These are phyloP conservation scores for Drosophila nasuta DNA, from an alignment of 1,140 invertebrate genomes.

Conservation along the genomic window DNA sequence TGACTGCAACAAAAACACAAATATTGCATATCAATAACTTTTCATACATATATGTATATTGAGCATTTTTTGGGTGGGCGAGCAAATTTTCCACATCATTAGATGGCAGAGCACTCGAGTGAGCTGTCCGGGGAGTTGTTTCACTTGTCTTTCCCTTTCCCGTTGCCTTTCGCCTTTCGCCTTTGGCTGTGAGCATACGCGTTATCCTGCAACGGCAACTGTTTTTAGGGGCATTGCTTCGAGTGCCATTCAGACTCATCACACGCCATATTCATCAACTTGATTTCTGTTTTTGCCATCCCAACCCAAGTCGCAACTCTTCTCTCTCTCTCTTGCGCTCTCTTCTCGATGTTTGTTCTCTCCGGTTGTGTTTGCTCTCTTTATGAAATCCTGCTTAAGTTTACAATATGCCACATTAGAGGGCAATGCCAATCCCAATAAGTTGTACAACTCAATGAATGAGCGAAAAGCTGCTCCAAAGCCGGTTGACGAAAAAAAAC, in stretches of 20 bases:
- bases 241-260: slow-evolving; percentile 64
- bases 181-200: slow-evolving; percentile 21
- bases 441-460: slow-evolving; percentile 59
- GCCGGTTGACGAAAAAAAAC: slow-evolving; percentile 57
- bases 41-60: slow-evolving; percentile 37
- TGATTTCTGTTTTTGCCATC: slow-evolving; percentile 47
- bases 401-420: slow-evolving; percentile 27
- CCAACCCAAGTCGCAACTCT: not conserved
- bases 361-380: not conserved
- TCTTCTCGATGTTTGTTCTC: not conserved
- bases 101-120: slow-evolving; percentile 57
- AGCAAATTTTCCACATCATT: slow-evolving; percentile 77
- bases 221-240: slow-evolving; percentile 28
- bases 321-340: not conserved
- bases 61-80: slow-evolving; percentile 33
- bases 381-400: slow-evolving; percentile 34
- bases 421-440: slow-evolving; percentile 36
- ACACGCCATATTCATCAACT: slow-evolving; percentile 73
- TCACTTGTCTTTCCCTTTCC: slow-evolving; percentile 16
- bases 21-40: slow-evolving; percentile 56
- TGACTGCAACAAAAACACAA: slow-evolving; percentile 50
- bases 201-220: slow-evolving; percentile 36
- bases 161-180: not conserved
- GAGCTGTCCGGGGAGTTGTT: slow-evolving; percentile 48
- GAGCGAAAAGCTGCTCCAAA: slow-evolving; percentile 44